Evolutionary conservation across 2,797 vertebrate species (phyloP).

Genomic region (Gymnodraco acuticeps): DNA sequence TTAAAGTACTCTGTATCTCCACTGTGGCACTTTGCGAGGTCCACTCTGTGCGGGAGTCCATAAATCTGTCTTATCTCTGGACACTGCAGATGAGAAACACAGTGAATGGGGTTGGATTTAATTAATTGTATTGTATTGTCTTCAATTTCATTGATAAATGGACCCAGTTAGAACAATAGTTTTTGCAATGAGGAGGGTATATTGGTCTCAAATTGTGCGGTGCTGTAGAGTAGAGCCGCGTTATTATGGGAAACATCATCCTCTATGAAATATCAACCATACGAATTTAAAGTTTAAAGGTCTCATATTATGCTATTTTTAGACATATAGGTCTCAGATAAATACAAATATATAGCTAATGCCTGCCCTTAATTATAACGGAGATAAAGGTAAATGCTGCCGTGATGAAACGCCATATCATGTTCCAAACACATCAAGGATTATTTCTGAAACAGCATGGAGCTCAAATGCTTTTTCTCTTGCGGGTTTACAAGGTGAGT

Average conservation of each 20-base stretch:
- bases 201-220: conserved; percentile 11
- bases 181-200: conserved; percentile 19
- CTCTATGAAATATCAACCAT: conserved; percentile 4
- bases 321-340: too few relatives aligned
- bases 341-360: too few relatives aligned
- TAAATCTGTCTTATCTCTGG: conserved; percentile 70
- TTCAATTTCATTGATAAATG: conserved; percentile 57
- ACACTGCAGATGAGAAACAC: conserved; percentile 51
- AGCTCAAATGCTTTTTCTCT: too few relatives aligned
- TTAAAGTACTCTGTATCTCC: conserved; percentile 62
- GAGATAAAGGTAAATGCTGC: too few relatives aligned
- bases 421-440: too few relatives aligned
- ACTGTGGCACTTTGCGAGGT: conserved; percentile 22
- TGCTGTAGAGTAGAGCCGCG: conserved; percentile 1
- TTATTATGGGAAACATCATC: conserved; percentile 14
- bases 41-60: conserved; percentile 46
- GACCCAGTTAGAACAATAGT: conserved; percentile 36
- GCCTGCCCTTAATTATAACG: too few relatives aligned
- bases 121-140: conserved; percentile 67
- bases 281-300: conserved; percentile 26
- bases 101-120: conserved; percentile 35
- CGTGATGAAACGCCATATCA: too few relatives aligned
- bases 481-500: too few relatives aligned
- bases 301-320: too few relatives aligned
- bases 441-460: too few relatives aligned